phyloP scores from a whole-genome alignment of 2,888 invertebrate genomes.

The Vannuccia rotundouncinata region DNA sequence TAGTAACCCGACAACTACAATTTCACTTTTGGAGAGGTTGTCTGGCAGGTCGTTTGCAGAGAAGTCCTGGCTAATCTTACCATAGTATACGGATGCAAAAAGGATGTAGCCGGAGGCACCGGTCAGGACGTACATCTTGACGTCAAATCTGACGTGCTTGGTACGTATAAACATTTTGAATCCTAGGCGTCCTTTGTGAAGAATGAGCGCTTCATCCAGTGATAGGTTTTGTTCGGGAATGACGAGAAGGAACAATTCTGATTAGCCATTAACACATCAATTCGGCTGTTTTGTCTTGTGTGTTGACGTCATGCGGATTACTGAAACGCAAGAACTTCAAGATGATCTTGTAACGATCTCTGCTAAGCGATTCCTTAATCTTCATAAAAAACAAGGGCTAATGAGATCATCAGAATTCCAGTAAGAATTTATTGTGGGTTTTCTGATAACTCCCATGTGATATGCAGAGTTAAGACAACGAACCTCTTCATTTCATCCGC shows the following conservation, averaged over 20 bases:
- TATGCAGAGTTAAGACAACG: conserved; percentile 4
- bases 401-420: conserved; percentile 8
- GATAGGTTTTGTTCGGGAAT: conserved; percentile 17
- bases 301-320: neutral
- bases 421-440: conserved; percentile 28
- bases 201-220: conserved; percentile 7
- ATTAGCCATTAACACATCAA: neutral
- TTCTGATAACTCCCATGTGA: conserved; percentile 29
- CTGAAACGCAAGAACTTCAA: conserved; percentile 17
- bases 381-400: neutral
- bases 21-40: conserved; percentile 25
- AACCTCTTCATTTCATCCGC: conserved; percentile 1
- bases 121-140: neutral
- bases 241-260: neutral
- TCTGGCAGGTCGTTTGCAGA: conserved; percentile 21
- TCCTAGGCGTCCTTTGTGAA: neutral
- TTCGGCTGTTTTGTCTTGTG: neutral
- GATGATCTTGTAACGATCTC: neutral
- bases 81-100: conserved; percentile 19
- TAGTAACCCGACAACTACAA: conserved; percentile 20
- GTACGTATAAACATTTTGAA: neutral
- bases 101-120: neutral
- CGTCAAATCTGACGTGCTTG: neutral
- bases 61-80: conserved; percentile 18
- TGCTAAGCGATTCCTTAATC: conserved; percentile 8